Percentiles rank a stretch among this genome's conserved stretches.
Evolutionary conservation across 2,888 invertebrate species (phyloP).

Genomic region (Mayetiola destructor): DNA sequence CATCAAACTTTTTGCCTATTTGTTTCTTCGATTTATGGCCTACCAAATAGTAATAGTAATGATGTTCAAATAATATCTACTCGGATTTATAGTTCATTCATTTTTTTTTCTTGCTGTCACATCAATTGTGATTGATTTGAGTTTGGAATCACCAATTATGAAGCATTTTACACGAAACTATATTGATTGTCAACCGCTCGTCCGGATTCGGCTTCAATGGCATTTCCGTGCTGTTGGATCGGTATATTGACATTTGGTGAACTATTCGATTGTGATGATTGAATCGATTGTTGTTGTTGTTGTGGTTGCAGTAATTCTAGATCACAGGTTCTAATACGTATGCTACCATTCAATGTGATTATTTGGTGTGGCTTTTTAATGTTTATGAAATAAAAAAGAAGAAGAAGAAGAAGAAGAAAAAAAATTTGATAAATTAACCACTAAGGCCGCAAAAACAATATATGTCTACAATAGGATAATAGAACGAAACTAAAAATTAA

Average conservation of each 20-base stretch:
- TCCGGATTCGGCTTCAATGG: conserved; percentile 24
- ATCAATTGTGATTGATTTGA: too few species aligned
- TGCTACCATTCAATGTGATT: conserved; percentile 36
- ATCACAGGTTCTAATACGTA: conserved; percentile 35
- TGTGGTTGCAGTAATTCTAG: conserved; percentile 29
- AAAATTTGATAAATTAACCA: neutral
- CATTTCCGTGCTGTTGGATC: conserved; percentile 17
- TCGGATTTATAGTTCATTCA: too few species aligned
- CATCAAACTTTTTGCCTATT: too few species aligned
- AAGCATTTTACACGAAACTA: conserved; percentile 46
- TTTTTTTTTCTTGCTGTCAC: too few species aligned
- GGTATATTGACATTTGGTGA: neutral
- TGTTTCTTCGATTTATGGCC: too few species aligned
- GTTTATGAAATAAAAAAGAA: neutral
- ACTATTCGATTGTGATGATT: conserved; percentile 22
- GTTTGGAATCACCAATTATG: too few species aligned
- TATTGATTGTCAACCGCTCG: conserved; percentile 76
- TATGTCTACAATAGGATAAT: too few species aligned
- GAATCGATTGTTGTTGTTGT: conserved; percentile 20
- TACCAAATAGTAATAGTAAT: too few species aligned
- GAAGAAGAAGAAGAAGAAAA: neutral
- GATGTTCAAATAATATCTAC: too few species aligned
- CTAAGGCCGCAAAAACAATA: too few species aligned
- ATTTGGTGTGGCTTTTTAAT: conserved; percentile 35
- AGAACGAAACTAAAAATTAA: too few species aligned